Evolutionary conservation across 2,113 vertebrate species (phyloP), one percentile per base, ranked within the genome.

Genomic region (Anarrhichthys ocellatus): DNA sequence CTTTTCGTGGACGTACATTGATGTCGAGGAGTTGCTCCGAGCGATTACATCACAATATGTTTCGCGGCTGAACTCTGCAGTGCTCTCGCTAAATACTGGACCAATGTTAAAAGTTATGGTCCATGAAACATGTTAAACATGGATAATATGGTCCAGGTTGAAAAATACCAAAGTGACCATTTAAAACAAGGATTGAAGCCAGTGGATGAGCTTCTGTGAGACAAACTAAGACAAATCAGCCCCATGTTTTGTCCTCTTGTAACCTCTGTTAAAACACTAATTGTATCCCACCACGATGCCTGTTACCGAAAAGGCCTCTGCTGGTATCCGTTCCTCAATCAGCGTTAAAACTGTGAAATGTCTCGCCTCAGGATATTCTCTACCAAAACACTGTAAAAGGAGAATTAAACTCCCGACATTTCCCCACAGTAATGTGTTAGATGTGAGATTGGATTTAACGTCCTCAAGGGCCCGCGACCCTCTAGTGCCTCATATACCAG

Each of bases 381-480:
- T 20, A 24, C 66, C 0, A 6, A 76, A 64, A 71, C 66, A 52
- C 54, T 81, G 40, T 29, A 69, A 48, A 44, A 54, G 17, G 65
- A 32, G 36, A 71, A 74, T 70, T 62, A 62, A 82, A 73, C 54
- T 36, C n/a, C 67, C 18, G 2, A 29, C 76, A 56, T 78, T 72
- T 78, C 50, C 52, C 59, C 72, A 67, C 74, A 70, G 66, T 70
- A 46, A 78, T 65, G 63, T 74, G 17, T 76, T 22, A 24, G 56
- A 56, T 65, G 29, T 42, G 9, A 40, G 65, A 52, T 84, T 14
- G 67, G 44, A 29, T 86, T 82, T 48, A 40, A 27, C 13, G 2
- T 76, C 78, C 68, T 81, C 29, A 22, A 29, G 46, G 46, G 59
- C 15, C 68, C 52, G 13, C 36, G 64, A 38, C 22, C 59, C 20